Evolutionary conservation across 2,113 vertebrate genomes (phyloP).

Genomic region (Recurvirostra avosetta): DNA sequence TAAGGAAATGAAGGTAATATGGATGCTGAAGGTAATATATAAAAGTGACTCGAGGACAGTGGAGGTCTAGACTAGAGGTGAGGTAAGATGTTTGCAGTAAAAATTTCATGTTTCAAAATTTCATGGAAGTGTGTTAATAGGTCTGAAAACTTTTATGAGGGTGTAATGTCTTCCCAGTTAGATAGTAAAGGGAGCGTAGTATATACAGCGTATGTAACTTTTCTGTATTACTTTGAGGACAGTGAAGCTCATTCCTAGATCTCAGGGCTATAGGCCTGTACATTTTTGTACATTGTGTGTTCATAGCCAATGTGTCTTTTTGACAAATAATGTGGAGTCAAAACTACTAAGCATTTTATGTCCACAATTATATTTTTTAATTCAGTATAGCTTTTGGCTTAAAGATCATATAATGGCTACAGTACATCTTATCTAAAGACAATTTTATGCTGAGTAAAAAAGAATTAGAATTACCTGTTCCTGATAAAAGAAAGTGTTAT

Average conservation of each 20-base stretch:
- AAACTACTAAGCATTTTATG: not conserved
- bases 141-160: not conserved
- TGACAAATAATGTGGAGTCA: not conserved
- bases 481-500: not conserved
- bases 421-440: too few species aligned
- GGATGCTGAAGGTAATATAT: not conserved
- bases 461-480: not conserved
- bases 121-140: not conserved
- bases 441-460: not conserved
- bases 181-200: not conserved
- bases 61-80: not conserved
- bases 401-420: too few species aligned
- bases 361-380: too few species aligned
- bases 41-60: not conserved
- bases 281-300: not conserved
- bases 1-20: not conserved
- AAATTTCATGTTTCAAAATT: too few species aligned
- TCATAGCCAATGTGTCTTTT: not conserved
- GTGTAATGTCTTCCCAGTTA: not conserved
- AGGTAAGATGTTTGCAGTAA: not conserved
- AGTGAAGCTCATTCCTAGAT: not conserved
- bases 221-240: not conserved
- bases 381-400: too few species aligned
- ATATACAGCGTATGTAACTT: not conserved
- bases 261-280: not conserved